Evolutionary conservation across 2,113 vertebrate genomes (phyloP), one percentile per base, ranked within the genome.

Genomic region (Chloroceryle aenea): DNA sequence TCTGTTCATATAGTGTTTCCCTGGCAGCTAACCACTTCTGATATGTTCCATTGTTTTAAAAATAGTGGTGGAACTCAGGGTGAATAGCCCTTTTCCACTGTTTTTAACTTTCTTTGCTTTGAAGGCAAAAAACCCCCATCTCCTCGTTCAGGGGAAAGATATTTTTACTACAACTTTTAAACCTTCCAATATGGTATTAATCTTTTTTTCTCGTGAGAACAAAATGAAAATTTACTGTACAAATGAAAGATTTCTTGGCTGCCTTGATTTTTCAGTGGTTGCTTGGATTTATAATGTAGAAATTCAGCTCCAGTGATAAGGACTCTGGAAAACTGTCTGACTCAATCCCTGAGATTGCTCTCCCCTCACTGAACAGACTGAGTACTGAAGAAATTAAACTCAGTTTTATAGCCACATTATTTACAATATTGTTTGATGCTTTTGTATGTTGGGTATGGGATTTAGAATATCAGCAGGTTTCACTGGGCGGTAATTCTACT

Each of bases 241-340:
- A 78, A 95, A 94, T 92, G 76, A 84, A 94, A 75, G 29, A 74
- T 91, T 92, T 84, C 78, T 94, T 94, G 88, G 85, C 90, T 88
- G 90, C 73, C 40, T 93, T 67, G 56, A n/a, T 5, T 17, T 77
- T 90, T 95, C 91, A 96, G 20, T 73, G 63, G 73, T 89, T 91
- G 52, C 67, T 83, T 90, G 76, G 55, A 81, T 88, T 96, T 92
- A 82, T 59, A 67, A 26, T 26, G 29, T 63, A 75, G 74, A 76
- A 96, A 72, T 66, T 92, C 16, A 0, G 12, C 40, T 90, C 19
- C 22, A 48, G 47, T 30, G 90, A 88, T 95, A 90, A 94, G 90
- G 75, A 22, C 61, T 84, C 29, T 93, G 90, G 78, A 71, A 90
- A 76, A 58, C 16, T 79, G 23, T 8, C 25, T 85, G 82, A 48